A percentile compares a stretch with the other conserved stretches of the same genome.
Evolutionary conservation across 2,797 vertebrate genomes (phyloP).

Genomic region (Peromyscus melanophrys): DNA sequence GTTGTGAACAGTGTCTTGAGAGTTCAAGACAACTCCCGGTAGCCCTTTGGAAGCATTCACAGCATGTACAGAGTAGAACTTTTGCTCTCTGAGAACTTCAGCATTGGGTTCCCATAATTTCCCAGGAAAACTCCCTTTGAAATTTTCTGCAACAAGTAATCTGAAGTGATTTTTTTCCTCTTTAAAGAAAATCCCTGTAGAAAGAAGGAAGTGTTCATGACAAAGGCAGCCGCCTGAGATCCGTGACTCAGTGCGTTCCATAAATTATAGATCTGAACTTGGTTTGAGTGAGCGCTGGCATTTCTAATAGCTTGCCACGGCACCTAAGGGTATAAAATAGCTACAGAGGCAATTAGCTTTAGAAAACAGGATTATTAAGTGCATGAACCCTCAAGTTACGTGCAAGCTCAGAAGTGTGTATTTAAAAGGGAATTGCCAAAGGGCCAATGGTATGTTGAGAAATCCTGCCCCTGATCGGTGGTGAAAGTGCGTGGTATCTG

Average conservation of each 20-base stretch:
- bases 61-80: not conserved
- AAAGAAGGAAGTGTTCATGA: constrained; percentile 89
- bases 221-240: constrained; percentile 85
- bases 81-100: constrained; percentile 63
- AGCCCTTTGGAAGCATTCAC: constrained; percentile 5
- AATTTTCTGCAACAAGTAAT: constrained; percentile 81
- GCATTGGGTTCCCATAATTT: constrained; percentile 77
- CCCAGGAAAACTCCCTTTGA: constrained; percentile 82
- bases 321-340: constrained; percentile 59
- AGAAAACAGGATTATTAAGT: constrained; percentile 65
- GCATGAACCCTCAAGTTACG: constrained; percentile 14
- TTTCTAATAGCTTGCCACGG: constrained; percentile 73
- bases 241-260: constrained; percentile 90
- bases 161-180: constrained; percentile 77
- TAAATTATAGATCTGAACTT: constrained; percentile 88
- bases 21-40: not conserved
- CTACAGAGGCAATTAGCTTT: constrained; percentile 54
- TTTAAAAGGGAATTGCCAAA: constrained; percentile 47
- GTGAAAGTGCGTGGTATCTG: not conserved
- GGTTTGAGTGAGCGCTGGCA: constrained; percentile 85
- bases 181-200: constrained; percentile 89
- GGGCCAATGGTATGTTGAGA: not conserved
- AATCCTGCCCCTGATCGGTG: not conserved
- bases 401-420: constrained; percentile 13
- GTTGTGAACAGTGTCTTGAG: not conserved